phyloP scores from a whole-genome alignment of 1,140 invertebrate species.

The Brachionus plicatilis region DNA sequence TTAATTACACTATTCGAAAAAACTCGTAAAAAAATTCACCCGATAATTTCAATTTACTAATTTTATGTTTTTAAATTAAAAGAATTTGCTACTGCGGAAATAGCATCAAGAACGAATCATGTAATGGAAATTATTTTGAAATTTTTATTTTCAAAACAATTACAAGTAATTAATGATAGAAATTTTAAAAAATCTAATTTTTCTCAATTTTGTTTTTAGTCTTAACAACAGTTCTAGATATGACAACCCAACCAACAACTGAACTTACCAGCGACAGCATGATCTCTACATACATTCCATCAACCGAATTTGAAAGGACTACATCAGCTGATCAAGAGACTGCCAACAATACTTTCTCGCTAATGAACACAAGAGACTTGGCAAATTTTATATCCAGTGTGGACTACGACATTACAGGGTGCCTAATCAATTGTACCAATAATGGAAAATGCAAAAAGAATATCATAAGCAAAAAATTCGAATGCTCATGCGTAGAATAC shows the following conservation, averaged over 20 bases:
- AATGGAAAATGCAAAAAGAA: not conserved
- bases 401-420: constrained; percentile 15
- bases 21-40: not conserved
- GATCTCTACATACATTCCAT: not conserved
- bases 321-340: not conserved
- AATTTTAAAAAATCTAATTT: not conserved
- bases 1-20: not conserved
- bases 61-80: not conserved
- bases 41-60: not conserved
- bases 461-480: not conserved
- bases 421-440: constrained; percentile 16
- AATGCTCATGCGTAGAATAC: not conserved
- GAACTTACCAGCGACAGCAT: not conserved
- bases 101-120: not conserved
- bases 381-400: not conserved
- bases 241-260: not conserved
- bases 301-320: not conserved
- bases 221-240: not conserved
- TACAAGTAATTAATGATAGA: not conserved
- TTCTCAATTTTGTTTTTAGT: not conserved
- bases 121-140: not conserved
- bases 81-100: not conserved
- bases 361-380: not conserved
- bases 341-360: not conserved
- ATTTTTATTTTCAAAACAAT: not conserved